phyloP scores from a whole-genome alignment of 2,113 vertebrate species.

The Fulica atra region DNA sequence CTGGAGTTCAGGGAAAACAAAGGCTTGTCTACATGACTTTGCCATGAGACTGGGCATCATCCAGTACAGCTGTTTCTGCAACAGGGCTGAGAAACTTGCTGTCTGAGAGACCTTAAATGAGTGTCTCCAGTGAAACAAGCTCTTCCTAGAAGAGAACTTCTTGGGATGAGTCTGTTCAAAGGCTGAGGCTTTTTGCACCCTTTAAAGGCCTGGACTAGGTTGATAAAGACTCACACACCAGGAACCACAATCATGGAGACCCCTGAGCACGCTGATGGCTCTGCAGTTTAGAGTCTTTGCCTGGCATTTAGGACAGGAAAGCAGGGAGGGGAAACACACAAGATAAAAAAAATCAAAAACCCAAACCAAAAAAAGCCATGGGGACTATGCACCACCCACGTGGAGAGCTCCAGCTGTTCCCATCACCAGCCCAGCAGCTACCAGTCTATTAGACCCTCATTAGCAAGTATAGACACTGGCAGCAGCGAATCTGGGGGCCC shows the following conservation, averaged over 20 bases:
- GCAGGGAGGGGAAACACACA: neutral
- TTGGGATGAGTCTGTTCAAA: neutral
- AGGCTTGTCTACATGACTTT: neutral
- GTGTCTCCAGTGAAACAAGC: neutral
- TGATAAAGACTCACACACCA: neutral
- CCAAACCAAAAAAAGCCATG: neutral
- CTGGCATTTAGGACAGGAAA: neutral
- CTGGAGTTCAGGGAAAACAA: neutral
- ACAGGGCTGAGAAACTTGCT: neutral
- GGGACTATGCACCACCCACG: neutral
- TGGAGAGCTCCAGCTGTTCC: slow-evolving; percentile 46
- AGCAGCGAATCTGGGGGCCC: neutral
- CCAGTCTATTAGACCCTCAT: neutral
- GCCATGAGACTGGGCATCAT: neutral
- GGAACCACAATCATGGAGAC: neutral
- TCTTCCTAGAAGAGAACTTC: neutral
- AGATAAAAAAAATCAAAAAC: too few relatives aligned
- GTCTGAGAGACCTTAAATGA: neutral
- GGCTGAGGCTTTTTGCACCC: neutral
- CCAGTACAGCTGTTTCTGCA: neutral
- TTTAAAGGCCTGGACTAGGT: neutral
- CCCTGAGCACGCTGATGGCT: neutral
- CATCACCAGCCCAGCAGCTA: slow-evolving; percentile 29
- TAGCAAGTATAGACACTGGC: slow-evolving; percentile 39
- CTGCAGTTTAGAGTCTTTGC: neutral